Conservation (phyloP, 2,113 vertebrate genomes). For the Saiga tatarica region DNA sequence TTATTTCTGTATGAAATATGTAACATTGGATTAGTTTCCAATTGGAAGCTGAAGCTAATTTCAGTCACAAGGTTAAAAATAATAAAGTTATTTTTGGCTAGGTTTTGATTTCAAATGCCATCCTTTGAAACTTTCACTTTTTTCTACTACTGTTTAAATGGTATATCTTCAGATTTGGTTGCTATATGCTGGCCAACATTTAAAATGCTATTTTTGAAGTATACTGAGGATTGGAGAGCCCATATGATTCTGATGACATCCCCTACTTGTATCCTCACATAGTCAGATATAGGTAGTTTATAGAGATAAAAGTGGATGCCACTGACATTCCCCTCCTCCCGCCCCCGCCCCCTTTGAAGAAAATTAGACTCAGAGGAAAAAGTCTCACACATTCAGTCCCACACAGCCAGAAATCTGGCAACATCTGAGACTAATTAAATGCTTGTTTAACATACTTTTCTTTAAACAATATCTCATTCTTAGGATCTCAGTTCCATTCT, state of each 20-base stretch:
- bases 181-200: neutral
- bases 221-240: neutral
- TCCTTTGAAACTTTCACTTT: neutral
- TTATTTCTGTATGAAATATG: neutral
- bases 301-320: neutral
- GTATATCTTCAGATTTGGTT: neutral
- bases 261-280: neutral
- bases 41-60: neutral
- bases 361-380: neutral
- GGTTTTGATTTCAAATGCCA: neutral
- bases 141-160: neutral
- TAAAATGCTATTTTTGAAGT: neutral
- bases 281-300: neutral
- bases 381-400: neutral
- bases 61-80: neutral
- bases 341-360: neutral
- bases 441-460: slow-evolving; percentile 20
- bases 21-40: neutral
- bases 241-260: neutral
- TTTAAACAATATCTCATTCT: slow-evolving; percentile 40
- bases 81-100: neutral
- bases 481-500: neutral
- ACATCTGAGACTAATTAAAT: slow-evolving; percentile 36
- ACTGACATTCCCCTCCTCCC: neutral
- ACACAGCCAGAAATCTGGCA: slow-evolving; percentile 15